Conservation (phyloP, 2,888 invertebrate genomes). For the Phaedon cochleariae region DNA sequence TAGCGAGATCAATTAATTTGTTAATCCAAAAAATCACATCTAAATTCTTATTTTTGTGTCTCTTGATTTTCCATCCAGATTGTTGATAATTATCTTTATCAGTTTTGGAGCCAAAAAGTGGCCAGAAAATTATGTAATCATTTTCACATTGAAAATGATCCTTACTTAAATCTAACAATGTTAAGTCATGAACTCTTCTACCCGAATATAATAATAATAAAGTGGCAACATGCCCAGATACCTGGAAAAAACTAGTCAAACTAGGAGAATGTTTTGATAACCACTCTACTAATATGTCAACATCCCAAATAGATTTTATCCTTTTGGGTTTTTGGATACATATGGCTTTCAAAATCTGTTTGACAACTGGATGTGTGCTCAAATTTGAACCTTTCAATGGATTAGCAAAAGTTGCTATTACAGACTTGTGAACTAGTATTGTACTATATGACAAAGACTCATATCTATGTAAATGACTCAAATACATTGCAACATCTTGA, state of each 20-base stretch:
- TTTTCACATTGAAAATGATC: not conserved
- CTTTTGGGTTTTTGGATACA: not conserved
- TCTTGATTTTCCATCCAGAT: conserved; percentile 16
- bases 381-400: no score
- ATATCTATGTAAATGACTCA: no score
- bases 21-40: no score
- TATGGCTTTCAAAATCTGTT: not conserved
- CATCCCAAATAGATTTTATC: no score
- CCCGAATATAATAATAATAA: conserved; percentile 3
- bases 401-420: no score
- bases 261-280: conserved; percentile 6
- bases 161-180: not conserved
- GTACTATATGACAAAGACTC: no score
- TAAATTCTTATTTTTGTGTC: no score
- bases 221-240: conserved; percentile 10
- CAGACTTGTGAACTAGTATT: no score
- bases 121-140: not conserved
- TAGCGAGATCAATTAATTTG: no score
- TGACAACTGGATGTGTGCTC: no score
- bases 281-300: not conserved
- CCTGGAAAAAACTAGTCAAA: conserved; percentile 7
- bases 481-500: no score
- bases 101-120: no score
- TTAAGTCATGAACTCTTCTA: conserved; percentile 16
- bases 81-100: not conserved